phyloP scores from a whole-genome alignment of 2,113 vertebrate genomes.

The Mormoops blainvillei region DNA sequence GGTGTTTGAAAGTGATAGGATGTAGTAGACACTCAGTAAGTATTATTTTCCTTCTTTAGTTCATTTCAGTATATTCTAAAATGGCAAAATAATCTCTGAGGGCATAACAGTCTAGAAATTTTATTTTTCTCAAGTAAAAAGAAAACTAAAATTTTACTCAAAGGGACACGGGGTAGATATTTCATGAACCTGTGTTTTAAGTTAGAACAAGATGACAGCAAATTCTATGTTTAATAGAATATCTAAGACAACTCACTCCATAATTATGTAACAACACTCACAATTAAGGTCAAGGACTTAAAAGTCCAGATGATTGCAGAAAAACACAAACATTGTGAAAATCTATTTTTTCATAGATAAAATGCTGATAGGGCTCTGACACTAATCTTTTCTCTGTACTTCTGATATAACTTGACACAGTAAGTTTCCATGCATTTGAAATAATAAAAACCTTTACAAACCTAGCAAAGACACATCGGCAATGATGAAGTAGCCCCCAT shows the following conservation, averaged over 20 bases:
- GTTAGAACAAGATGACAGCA: not conserved
- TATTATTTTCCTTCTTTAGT: not conserved
- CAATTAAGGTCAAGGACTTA: not conserved
- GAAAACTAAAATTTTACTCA: not conserved
- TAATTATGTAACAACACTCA: not conserved
- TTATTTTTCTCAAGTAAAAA: not conserved
- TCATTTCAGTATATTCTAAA: slow-evolving; percentile 4
- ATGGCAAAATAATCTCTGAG: not conserved
- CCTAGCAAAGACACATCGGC: slow-evolving; percentile 89
- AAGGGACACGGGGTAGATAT: not conserved
- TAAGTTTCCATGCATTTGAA: not conserved
- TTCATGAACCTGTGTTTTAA: not conserved
- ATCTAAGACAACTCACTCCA: not conserved
- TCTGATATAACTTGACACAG: not conserved
- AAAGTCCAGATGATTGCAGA: not conserved
- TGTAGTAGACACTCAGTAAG: not conserved
- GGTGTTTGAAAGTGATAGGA: not conserved
- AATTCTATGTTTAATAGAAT: not conserved
- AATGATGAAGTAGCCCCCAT: slow-evolving; percentile 97
- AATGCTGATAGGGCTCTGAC: not conserved
- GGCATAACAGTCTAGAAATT: not conserved
- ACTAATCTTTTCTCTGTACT: not conserved
- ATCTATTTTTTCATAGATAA: not conserved
- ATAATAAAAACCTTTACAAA: slow-evolving; percentile 73
- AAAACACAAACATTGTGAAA: not conserved